phyloP scores from a whole-genome alignment of 2,888 invertebrate species.

The Ichneumon xanthorius region DNA sequence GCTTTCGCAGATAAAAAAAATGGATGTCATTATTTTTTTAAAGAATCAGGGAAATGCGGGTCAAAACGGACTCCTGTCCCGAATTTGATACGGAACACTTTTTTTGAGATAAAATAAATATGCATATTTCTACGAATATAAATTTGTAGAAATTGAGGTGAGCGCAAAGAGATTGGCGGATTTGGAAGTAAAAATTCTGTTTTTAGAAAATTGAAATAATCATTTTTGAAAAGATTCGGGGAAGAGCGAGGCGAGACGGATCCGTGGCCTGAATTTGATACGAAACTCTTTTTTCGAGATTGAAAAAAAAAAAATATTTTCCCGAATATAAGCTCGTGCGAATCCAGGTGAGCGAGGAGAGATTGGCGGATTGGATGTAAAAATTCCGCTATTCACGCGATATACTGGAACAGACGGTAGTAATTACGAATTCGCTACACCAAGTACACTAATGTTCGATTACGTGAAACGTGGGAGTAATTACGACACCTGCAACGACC shows the following conservation, averaged over 20 bases:
- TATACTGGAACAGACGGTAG: not conserved
- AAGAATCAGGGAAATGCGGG: not conserved
- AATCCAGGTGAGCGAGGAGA: slow-evolving; percentile 1
- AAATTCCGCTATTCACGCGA: not conserved
- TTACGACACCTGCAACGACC: slow-evolving; percentile 77
- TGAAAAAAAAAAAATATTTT: not conserved
- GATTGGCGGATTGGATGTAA: not conserved
- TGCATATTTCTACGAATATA: not conserved
- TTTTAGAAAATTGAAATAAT: not conserved
- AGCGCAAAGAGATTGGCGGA: not conserved
- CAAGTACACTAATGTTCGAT: slow-evolving; percentile 33
- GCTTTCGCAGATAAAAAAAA: not conserved
- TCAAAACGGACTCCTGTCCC: too few species aligned
- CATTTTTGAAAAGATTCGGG: not conserved
- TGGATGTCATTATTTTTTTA: not conserved
- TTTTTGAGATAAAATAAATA: not conserved
- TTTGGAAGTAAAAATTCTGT: not conserved
- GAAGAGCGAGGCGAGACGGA: not conserved
- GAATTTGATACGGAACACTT: not conserved
- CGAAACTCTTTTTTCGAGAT: not conserved
- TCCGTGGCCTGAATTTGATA: not conserved
- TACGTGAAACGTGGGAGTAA: slow-evolving; percentile 74
- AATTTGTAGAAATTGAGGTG: not conserved
- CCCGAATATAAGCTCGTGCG: not conserved
- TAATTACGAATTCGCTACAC: slow-evolving; percentile 19